Evolutionary conservation across 2,888 invertebrate species (phyloP).

Genomic region (Drosophila meridionalis): DNA sequence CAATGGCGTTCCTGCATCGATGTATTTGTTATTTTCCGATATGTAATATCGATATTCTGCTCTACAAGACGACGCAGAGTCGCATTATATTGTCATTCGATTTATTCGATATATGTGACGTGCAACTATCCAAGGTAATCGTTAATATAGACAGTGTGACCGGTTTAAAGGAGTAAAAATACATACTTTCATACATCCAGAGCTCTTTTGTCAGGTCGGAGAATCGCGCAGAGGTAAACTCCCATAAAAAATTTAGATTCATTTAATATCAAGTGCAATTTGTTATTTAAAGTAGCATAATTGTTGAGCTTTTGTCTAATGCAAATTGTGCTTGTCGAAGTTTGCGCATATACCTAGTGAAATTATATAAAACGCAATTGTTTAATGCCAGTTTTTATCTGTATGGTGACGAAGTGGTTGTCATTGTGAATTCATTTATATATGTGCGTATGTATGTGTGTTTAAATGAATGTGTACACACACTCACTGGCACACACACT

Average conservation of each 20-base stretch:
- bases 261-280: conserved; percentile 55
- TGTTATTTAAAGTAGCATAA: conserved; percentile 40
- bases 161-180: conserved; percentile 10
- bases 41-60: conserved; percentile 23
- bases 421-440: conserved; percentile 69
- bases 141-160: conserved; percentile 22
- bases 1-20: conserved; percentile 53
- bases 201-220: conserved; percentile 65
- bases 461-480: conserved; percentile 29
- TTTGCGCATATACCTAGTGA: conserved; percentile 52
- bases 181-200: conserved; percentile 34
- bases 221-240: conserved; percentile 69
- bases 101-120: conserved; percentile 15
- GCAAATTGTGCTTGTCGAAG: conserved; percentile 47
- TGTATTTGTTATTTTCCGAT: conserved; percentile 26
- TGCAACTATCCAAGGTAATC: conserved; percentile 1
- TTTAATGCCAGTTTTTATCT: conserved; percentile 72
- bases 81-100: background rate
- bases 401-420: conserved; percentile 77
- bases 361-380: conserved; percentile 72
- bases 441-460: conserved; percentile 42
- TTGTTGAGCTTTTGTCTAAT: conserved; percentile 36
- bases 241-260: conserved; percentile 58
- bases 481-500: conserved; percentile 13
- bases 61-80: background rate